Conservation (phyloP, 2,113 vertebrate genomes). For the Pica pica region DNA sequence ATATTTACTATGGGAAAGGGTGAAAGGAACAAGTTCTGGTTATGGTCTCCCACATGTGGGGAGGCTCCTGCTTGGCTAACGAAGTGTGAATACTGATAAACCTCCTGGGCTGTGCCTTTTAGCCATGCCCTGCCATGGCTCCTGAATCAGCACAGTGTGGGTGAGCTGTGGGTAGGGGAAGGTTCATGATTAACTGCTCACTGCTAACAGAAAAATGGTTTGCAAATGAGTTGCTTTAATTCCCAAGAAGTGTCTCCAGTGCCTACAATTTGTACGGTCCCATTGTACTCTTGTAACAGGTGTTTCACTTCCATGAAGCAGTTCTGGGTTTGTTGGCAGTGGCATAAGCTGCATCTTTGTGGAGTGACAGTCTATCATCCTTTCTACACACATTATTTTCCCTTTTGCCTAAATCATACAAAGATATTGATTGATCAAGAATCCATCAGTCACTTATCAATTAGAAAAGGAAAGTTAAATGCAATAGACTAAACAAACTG, state of each 20-base stretch:
- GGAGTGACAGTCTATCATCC: not conserved
- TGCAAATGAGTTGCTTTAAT: conserved; percentile 19
- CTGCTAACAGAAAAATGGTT: conserved; percentile 17
- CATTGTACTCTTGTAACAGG: conserved; percentile 37
- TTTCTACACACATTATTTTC: not conserved
- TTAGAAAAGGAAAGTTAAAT: not conserved
- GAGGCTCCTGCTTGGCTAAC: not conserved
- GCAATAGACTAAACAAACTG: not conserved
- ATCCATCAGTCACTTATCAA: not conserved
- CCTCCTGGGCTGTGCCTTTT: not conserved
- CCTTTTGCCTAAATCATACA: not conserved
- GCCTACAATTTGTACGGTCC: not conserved
- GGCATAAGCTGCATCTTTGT: not conserved
- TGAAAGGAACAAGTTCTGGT: not conserved
- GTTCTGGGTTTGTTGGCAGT: not conserved
- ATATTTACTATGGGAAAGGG: not conserved
- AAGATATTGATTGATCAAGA: not conserved
- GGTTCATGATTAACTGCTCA: conserved; percentile 5
- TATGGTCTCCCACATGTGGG: not conserved
- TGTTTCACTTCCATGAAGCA: not conserved
- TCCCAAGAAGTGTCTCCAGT: not conserved
- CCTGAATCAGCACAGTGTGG: conserved; percentile 1
- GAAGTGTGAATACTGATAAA: not conserved
- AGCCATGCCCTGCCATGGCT: not conserved
- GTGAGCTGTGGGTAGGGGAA: not conserved